Evolutionary conservation across 2,888 invertebrate genomes (phyloP), one percentile per base, ranked within the genome.

Genomic region (Apotomis betuletana): DNA sequence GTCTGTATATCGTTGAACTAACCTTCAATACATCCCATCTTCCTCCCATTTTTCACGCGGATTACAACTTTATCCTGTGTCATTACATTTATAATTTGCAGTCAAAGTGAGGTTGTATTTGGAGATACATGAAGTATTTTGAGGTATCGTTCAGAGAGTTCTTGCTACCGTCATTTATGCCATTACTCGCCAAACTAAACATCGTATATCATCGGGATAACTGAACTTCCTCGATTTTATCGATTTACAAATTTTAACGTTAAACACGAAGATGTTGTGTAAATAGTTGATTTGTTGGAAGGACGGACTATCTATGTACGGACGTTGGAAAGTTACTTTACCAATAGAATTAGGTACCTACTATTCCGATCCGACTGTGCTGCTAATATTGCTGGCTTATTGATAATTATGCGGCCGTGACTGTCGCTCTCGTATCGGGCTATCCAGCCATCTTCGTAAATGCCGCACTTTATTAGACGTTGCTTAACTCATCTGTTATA

Each of bases 141-240:
- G 13, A 12, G 41, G 44, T 64, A 55, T 64, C 54, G 64, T 54
- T 55, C 10, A 8, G 63, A 63, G 63, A 41, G 52, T 54, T 54
- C 54, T 5, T 27, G 54, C 41, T 27, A 64, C 44, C 27, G 55
- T 55, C 64, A 64, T 64, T 55, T 64, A 44, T 27, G 12, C 64
- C 64, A 55, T 64, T 64, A 64, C 64, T 64, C 44, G 64, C 64
- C 27, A 64, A 64, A 64, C 44, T 64, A 64, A 64, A 64, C 64
- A 64, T 64, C 64, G 55, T 64, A 64, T 64, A 55, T 64, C 55
- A 64, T 64, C 54, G 52, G 27, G 54, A 55, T 64, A 64, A 55
- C 55, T 15, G 55, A 55, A 55, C 44, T 55, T 64, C 55, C 64
- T 64, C 52, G 9, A 63, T 63, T 55, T 64, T 54, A 55, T 64